Conservation (phyloP, 2,797 vertebrate genomes). For the Gallirallus australis region DNA sequence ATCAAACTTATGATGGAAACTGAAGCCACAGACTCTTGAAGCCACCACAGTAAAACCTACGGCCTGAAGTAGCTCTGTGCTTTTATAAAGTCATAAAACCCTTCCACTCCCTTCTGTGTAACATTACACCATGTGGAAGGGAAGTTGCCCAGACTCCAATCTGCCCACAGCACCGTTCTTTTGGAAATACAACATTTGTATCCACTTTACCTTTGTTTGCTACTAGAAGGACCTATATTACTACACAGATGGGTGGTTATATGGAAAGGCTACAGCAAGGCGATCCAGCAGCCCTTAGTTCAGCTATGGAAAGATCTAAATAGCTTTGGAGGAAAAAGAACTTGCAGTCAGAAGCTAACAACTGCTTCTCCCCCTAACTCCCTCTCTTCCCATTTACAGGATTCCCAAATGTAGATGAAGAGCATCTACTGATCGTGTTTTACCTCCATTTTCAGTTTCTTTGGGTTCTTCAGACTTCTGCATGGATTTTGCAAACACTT, state of each 20-base stretch:
- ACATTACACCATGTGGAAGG: not conserved
- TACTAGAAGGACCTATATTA: not conserved
- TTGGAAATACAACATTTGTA: not conserved
- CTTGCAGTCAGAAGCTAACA: not conserved
- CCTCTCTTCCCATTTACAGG: not conserved
- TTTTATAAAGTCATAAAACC: not conserved
- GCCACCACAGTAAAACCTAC: not conserved
- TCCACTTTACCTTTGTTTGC: not conserved
- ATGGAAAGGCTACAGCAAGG: not conserved
- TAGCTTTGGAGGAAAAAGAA: not conserved
- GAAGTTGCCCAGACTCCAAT: not conserved
- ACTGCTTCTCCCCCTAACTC: rapidly evolving
- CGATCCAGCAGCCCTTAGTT: not conserved
- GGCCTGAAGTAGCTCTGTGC: not conserved
- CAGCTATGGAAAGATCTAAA: not conserved
- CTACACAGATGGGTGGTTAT: not conserved
- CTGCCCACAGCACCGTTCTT: not conserved
- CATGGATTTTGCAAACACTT: slow-evolving; percentile 82
- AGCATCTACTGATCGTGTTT: not conserved
- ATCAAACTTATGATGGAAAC: not conserved
- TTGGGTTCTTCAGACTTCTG: slow-evolving; percentile 64
- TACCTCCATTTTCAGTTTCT: slow-evolving; percentile 82
- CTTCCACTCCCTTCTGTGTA: not conserved
- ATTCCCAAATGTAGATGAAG: not conserved
- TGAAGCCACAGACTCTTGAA: not conserved